Evolutionary conservation across 2,113 vertebrate genomes (phyloP), one percentile per base, ranked within the genome.

Genomic region (Micromys minutus): DNA sequence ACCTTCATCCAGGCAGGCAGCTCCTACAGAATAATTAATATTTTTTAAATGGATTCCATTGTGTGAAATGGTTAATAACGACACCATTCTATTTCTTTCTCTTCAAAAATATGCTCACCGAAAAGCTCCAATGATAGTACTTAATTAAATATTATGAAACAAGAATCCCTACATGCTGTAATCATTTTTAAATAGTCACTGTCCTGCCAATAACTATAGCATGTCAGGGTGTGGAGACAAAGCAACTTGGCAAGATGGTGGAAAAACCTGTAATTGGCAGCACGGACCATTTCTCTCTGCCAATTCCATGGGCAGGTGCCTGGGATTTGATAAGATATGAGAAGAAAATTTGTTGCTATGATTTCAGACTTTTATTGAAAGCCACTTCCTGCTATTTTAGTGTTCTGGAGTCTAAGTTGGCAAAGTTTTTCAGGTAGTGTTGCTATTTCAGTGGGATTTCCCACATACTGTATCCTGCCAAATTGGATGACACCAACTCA

Each of bases 101-200:
- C 94, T 76, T 52, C 50, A 57, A 93, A 50, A 9, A 15, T 77
- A 39, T 34, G 10, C 42, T 88, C 42, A 57, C 69, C 84, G 87
- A 79, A 74, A 7, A 29, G 17, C 59, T 93, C 55, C 91, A 91
- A 90, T 92, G 95, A 79, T 16, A 87, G 42, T 50, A 97, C 91
- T 94, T 96, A 93, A 94, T 96, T 97, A 95, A 84, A 92, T 65
- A 87, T 96, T 95, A 83, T 92, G 72, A 67, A 93, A 96, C 87
- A 61, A 45, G 76, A 92, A 85, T 94, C 81, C 52, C 85, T 57
- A n/a, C 89, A 89, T 83, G 90, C 63, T 94, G 36, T 90, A 86
- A 96, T 97, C 55, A 90, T 93, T 95, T 95, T 96, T 65, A 92
- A 97, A 97, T 96, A 97, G 57, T 93, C 93, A 72, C 65, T 90